phyloP scores from a whole-genome alignment of 2,113 vertebrate species.

The Paramisgurnus dabryanus region DNA sequence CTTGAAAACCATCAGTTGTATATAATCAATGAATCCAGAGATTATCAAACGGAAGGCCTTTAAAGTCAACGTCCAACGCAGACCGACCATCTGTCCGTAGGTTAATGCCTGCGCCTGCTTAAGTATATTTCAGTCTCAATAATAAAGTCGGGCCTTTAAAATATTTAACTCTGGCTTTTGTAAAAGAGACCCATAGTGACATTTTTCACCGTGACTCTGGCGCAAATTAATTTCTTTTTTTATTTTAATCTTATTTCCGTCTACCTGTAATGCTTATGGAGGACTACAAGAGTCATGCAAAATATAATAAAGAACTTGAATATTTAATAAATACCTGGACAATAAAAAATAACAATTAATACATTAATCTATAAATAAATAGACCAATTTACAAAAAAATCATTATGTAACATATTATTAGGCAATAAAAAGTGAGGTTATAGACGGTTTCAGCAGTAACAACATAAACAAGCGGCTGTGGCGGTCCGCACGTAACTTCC shows the following conservation, averaged over 20 bases:
- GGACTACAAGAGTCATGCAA: no score
- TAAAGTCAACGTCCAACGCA: conserved; percentile 3
- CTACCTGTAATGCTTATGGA: conserved; percentile 30
- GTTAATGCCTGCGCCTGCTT: background rate
- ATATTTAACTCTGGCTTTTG: conserved; percentile 52
- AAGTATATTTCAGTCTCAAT: conserved; percentile 29
- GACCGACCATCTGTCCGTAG: conserved; percentile 5
- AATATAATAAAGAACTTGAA: no score
- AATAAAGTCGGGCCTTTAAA: conserved; percentile 44
- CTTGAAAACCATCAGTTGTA: conserved; percentile 32
- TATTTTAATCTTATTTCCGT: conserved; percentile 56
- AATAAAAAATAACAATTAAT: no score
- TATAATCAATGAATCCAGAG: conserved; percentile 37
- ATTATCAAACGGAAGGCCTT: conserved; percentile 28
- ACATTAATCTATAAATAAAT: no score
- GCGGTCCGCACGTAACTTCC: no score
- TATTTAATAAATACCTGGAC: no score
- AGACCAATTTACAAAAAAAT: no score
- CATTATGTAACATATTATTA: no score
- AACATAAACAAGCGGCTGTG: no score
- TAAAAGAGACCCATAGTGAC: conserved; percentile 41
- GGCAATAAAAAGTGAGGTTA: no score
- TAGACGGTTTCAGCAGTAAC: no score
- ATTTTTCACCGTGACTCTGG: conserved; percentile 42
- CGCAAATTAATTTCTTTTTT: conserved; percentile 60